Evolutionary conservation across 2,797 vertebrate species (phyloP).

Genomic region (Acanthornis magna): DNA sequence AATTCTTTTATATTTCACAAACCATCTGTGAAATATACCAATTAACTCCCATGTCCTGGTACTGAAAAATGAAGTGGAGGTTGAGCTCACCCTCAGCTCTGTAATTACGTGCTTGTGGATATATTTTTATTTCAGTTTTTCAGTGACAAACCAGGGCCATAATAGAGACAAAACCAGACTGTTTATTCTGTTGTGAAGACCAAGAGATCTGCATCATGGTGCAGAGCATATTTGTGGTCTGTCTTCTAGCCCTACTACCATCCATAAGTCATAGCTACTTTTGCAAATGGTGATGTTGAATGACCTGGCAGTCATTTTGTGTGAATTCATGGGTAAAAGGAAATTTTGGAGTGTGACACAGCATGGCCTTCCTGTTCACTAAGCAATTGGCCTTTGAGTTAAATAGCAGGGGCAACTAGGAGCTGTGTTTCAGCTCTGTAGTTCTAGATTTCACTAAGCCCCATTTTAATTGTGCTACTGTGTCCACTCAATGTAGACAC

Average conservation of each 20-base stretch:
- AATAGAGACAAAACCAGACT: not conserved
- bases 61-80: not conserved
- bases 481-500: not conserved
- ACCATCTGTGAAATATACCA: not conserved
- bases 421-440: not conserved
- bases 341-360: not conserved
- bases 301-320: not conserved
- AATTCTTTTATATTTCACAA: not conserved
- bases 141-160: rapidly evolving
- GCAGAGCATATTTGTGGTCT: not conserved
- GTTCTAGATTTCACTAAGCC: not conserved
- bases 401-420: not conserved
- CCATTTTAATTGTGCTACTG: not conserved
- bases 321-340: rapidly evolving
- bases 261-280: not conserved
- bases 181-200: not conserved
- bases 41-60: not conserved
- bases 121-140: not conserved
- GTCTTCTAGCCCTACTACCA: not conserved
- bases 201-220: not conserved
- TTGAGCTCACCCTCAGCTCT: not conserved
- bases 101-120: not conserved
- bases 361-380: not conserved
- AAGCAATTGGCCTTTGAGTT: not conserved
- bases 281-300: not conserved